Base-by-base conservation (phyloP, 2,113 vertebrate species). In the Isichthys henryi region DNA sequence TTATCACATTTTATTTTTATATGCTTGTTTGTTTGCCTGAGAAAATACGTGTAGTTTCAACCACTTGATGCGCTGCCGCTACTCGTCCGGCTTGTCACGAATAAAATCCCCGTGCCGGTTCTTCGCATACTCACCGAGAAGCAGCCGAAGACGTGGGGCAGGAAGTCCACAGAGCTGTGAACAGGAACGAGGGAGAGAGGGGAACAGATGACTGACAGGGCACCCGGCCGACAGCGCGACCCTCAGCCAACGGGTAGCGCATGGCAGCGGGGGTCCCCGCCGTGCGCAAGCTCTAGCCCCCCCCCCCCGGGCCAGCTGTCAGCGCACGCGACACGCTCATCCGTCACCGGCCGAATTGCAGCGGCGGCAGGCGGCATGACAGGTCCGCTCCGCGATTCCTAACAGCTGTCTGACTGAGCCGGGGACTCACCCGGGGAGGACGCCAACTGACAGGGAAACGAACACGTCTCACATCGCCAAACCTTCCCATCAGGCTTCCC, bases 111-210 rank as follows among this genome's bases (percentile, higher is more conserved):
- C n/a, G 62, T 70, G 62, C 62, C 10, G 9, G 62, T 70, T 70
- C 62, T 70, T 50, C 19, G 53, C 46, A 39, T 91, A 98, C 98
- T 95, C 95, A 99, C 98, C 1, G 96, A 96, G 90, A 97, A 99
- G 87, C 96, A 94, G 49, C 90, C 93, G 94, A 99, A 99, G 87
- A 97, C 92, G 87, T 97, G 96, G 1, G 94, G 94, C 92, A 99
- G 92, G 74, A 98, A 97, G 92, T 99, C 98, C 90, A 95, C 90
- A 0, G 98, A 98, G 94, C 98, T 99, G 91, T 91, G 94, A 95
- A 84, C 39, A 92, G 94, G 88, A 45, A 93, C 91, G 46, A 31
- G 85, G 23, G 13, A 53, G 19, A 43, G 74, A 31, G 49, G 7
- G 58, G 82, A 87, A 45, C 92, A 21, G 17, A 87, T 52, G 86